phyloP scores from a whole-genome alignment of 2,113 vertebrate species.

The Chrysemys picta region DNA sequence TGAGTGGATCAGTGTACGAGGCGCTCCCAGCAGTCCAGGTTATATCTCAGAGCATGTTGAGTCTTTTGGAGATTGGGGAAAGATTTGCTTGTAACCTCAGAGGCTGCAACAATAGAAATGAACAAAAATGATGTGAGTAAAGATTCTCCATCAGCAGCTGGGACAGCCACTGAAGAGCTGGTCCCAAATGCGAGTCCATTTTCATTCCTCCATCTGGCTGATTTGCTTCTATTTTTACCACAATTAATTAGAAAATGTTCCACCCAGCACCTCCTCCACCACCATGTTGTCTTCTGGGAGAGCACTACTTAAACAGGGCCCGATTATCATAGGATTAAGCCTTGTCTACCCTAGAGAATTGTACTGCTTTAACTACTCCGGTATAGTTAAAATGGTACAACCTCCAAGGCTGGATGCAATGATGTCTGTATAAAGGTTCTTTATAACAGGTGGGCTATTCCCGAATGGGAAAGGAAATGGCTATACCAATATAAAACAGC shows the following conservation, averaged over 20 bases:
- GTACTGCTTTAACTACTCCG: too few species aligned
- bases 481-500: background rate
- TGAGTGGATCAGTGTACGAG: background rate
- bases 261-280: too few species aligned
- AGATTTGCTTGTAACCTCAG: slow-evolving; percentile 6
- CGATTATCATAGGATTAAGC: too few species aligned
- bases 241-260: too few species aligned
- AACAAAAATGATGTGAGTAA: background rate
- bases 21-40: background rate
- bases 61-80: background rate
- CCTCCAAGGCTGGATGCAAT: background rate
- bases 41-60: background rate
- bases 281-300: too few species aligned
- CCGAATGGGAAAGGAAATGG: slow-evolving; percentile 2
- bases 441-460: background rate
- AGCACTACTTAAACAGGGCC: too few species aligned
- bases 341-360: too few species aligned
- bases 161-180: background rate
- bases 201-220: background rate
- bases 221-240: background rate
- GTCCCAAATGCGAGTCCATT: background rate
- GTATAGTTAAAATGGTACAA: background rate
- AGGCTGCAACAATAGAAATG: background rate
- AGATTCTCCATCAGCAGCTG: background rate
- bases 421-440: background rate